Percentiles rank a stretch among this genome's conserved stretches.
phyloP scores from a whole-genome alignment of 2,888 invertebrate species.

The Microdon myrmicae region DNA sequence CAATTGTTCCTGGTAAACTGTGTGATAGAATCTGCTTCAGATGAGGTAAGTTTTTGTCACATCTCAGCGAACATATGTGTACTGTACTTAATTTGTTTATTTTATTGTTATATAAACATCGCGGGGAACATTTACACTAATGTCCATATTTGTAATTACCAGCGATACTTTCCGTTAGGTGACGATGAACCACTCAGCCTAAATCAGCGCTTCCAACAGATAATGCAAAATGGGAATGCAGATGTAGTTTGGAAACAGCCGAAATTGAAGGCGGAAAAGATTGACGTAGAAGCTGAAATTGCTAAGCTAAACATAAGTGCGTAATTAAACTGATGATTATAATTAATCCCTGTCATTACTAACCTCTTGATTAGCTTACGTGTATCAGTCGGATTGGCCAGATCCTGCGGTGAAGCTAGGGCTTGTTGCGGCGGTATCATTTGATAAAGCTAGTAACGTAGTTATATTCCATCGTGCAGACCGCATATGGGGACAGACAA shows the following conservation, averaged over 20 bases:
- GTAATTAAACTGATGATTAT: conserved; percentile 11
- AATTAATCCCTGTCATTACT: not conserved
- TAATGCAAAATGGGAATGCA: conserved; percentile 60
- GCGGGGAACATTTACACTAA: not conserved
- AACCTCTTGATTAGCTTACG: conserved; percentile 66
- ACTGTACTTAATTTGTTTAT: not conserved
- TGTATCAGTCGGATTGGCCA: conserved; percentile 72
- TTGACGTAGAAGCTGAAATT: conserved; percentile 62
- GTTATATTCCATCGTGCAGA: conserved; percentile 85
- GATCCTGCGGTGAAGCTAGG: conserved; percentile 71
- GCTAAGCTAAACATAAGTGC: conserved; percentile 63
- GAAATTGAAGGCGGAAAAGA: conserved; percentile 56
- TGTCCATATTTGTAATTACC: conserved; percentile 57
- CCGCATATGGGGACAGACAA: conserved; percentile 72
- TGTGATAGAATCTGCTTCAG: conserved; percentile 55
- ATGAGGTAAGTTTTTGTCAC: conserved; percentile 53
- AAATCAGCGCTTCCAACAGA: conserved; percentile 62
- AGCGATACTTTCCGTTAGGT: conserved; percentile 57
- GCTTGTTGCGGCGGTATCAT: conserved; percentile 83
- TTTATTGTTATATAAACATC: not conserved
- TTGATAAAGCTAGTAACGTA: conserved; percentile 78
- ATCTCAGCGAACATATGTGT: no score
- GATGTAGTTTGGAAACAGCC: conserved; percentile 60
- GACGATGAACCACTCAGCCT: conserved; percentile 54
- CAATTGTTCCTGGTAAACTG: conserved; percentile 52